Conservation (phyloP, 2,888 invertebrate genomes). For the Leucoma salicis region DNA sequence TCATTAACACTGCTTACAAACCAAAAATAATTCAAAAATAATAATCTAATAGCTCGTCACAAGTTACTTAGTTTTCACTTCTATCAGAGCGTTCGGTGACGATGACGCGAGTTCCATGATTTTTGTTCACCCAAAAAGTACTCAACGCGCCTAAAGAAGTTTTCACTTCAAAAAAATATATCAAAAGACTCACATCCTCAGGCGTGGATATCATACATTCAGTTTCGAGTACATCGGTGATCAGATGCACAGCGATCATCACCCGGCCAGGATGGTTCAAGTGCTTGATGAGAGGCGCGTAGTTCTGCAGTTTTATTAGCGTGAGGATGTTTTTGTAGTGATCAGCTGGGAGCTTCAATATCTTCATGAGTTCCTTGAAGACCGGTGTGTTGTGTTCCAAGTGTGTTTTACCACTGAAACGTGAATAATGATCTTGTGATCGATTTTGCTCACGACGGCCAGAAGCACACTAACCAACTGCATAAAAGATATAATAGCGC, state of each 20-base stretch:
- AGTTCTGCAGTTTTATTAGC: constrained; percentile 93
- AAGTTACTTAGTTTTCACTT: too few species aligned
- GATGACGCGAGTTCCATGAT: too few species aligned
- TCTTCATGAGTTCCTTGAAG: constrained; percentile 95
- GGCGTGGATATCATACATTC: constrained; percentile 93
- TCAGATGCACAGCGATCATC: constrained; percentile 92
- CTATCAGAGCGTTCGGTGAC: too few species aligned
- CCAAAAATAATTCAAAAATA: too few species aligned
- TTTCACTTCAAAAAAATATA: too few species aligned
- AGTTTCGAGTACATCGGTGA: constrained; percentile 94
- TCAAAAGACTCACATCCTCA: constrained; percentile 92
- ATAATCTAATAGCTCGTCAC: too few species aligned
- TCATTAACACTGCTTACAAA: too few species aligned
- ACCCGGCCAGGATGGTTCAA: constrained; percentile 94
- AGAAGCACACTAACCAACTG: too few species aligned
- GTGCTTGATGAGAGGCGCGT: constrained; percentile 90
- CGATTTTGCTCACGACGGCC: too few species aligned
- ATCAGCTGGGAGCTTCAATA: constrained; percentile 97
- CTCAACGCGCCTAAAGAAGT: too few species aligned
- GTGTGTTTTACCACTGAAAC: constrained; percentile 75
- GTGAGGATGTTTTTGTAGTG: constrained; percentile 96
- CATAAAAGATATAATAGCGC: too few species aligned
- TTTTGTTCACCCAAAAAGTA: too few species aligned
- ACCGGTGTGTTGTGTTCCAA: constrained; percentile 90
- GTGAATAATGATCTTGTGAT: constrained; percentile 1